A percentile compares a stretch with the other conserved stretches of the same genome.
phyloP scores from a whole-genome alignment of 2,888 invertebrate species.

The Branchellion lobata region DNA sequence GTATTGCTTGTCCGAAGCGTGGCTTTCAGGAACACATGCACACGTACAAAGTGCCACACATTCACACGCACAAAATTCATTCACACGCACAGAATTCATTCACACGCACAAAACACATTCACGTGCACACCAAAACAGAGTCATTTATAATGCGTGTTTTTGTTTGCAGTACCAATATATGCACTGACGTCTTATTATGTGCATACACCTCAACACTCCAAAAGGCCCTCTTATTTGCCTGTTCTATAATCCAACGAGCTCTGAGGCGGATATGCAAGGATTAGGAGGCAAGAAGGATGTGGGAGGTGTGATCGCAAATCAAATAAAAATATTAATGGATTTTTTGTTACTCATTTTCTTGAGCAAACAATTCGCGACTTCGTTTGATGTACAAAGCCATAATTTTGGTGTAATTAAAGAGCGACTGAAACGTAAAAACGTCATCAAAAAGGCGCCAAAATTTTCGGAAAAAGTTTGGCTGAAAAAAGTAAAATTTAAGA shows the following conservation, averaged over 20 bases:
- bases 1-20: too few species aligned
- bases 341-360: background rate
- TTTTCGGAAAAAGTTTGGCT: background rate
- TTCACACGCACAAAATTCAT: background rate
- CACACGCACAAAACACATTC: too few species aligned
- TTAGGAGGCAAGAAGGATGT: background rate
- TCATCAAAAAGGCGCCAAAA: background rate
- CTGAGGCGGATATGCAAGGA: background rate
- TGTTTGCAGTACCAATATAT: constrained; percentile 18
- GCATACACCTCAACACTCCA: background rate
- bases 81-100: too few species aligned
- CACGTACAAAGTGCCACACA: background rate
- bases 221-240: background rate
- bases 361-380: background rate
- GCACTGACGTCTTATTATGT: background rate
- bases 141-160: constrained; percentile 8
- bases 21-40: background rate
- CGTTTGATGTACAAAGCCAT: too few species aligned
- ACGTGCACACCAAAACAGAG: too few species aligned
- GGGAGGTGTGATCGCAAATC: background rate
- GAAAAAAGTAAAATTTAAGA: background rate
- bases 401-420: too few species aligned
- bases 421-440: too few species aligned
- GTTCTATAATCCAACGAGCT: background rate
- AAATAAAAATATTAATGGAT: too few species aligned